phyloP scores from a whole-genome alignment of 2,113 vertebrate genomes.

The Microcebus murinus region DNA sequence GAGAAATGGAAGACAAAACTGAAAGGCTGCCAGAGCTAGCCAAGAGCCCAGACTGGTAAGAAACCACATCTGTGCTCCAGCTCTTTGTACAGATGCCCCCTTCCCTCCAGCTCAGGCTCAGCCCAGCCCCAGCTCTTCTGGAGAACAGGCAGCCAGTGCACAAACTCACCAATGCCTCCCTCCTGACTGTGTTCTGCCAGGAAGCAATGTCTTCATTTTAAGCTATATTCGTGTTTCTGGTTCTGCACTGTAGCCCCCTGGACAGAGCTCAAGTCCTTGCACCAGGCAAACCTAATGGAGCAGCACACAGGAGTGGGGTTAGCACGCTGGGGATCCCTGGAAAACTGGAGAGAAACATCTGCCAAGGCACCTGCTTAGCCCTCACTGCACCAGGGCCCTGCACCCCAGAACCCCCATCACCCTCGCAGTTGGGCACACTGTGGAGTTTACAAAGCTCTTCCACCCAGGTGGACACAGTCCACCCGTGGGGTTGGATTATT shows the following conservation, averaged over 20 bases:
- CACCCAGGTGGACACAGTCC: no score
- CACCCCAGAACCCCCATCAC: background rate
- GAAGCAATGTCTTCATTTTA: background rate
- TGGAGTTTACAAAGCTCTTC: rapidly evolving
- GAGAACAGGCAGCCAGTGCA: background rate
- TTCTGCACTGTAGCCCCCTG: background rate
- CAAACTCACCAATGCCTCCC: rapidly evolving
- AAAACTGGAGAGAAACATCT: background rate
- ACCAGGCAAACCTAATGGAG: background rate
- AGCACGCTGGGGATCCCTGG: background rate
- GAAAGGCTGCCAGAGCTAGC: background rate
- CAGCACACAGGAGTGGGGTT: rapidly evolving
- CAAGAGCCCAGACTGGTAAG: background rate
- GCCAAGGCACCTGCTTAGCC: background rate
- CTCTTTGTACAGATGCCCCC: rapidly evolving
- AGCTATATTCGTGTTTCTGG: background rate
- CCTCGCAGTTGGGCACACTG: rapidly evolving
- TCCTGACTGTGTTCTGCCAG: background rate
- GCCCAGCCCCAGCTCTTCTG: background rate
- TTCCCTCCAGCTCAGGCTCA: background rate
- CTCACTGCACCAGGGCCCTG: rapidly evolving
- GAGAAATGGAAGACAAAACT: background rate
- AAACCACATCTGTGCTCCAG: background rate
- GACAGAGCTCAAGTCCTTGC: background rate
- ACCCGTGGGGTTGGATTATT: rapidly evolving